Evolutionary conservation across 2,888 invertebrate species (phyloP), one percentile per base, ranked within the genome.

Genomic region (Diarsia dahlii): DNA sequence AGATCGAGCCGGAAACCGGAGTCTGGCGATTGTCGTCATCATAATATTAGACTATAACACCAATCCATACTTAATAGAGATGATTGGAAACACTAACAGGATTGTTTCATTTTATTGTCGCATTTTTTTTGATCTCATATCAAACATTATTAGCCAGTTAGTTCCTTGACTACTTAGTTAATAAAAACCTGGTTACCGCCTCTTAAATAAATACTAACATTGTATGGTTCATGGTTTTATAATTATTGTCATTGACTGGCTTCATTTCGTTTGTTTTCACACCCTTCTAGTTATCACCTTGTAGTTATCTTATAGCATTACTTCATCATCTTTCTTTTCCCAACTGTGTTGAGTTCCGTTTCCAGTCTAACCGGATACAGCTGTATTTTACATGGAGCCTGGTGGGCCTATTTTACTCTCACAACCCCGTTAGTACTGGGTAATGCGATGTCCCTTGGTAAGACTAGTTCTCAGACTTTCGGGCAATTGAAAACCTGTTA

Each of bases 1-100:
- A 80, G 80, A 80, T 73, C 77, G 71, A 71, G 56, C 56, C 70
- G 84, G 81, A 80, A 73, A 56, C 39, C 39, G 58, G 63, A 67
- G 80, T 84, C 70, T 64, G 46, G 70, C 28, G 62, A 66, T 50
- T 80, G 84, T 78, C 48, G 64, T 65, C 60, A 82, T 54, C 54
- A 60, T 39, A 56, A 60, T 39, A 56, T 9, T 18, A 68, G 56
- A 58, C 63, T 80, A 28, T 23, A 64, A 52, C 20, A 74, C 20
- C 23, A 28, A 64, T 64, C 58, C 3, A 54, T 54, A 39, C 8
- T 13, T 56, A 60, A 48, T 46, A 20, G 10, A n/a, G 60, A 72
- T 54, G 5, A 60, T 48, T 20, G 34, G n/a, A 48, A 60, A 28
- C 28, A 23, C 23, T 1, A 13, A 13, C n/a, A 13, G 0, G 9